Evolutionary conservation across 2,888 invertebrate species (phyloP), one percentile per base, ranked within the genome.

Genomic region (Tolmerus cingulatus): DNA sequence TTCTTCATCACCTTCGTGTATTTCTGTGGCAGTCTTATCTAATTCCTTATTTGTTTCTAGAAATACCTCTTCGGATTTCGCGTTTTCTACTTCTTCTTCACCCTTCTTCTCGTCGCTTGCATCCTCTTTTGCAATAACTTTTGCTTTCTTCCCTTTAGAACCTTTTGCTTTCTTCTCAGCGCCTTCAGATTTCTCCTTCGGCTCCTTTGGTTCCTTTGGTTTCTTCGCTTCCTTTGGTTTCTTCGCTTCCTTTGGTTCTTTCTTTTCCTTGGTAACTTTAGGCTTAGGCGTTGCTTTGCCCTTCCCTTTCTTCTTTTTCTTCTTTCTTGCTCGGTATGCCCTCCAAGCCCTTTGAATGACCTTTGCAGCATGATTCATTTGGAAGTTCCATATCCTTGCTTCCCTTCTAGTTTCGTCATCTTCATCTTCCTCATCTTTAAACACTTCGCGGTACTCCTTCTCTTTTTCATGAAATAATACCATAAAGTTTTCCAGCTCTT

Each of bases 271-370:
- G 9, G 23, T 23, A 4, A 0, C 12, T 66, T 66, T 66, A 8
- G 1, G 1, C 27, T 57, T 19, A 23, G 23, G 12, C 12, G 23
- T 85, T 0, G 51, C 74, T 19, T 1, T 34, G 5, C 34, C 34
- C 7, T 37, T 74, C 30, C 74, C 74, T 14, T 57, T 57, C 43
- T 30, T 74, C 40, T 74, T 74, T 5, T 34, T 34, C 74, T 37
- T 81, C n/a, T 55, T 81, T 1, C 14, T 81, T 40, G 30, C 55
- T 12, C 1, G 9, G 46, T 87, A 81, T 37, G 1, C 27, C 19
- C 90, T 90, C 91, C 92, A 92, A 87, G 89, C 90, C 14, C 87
- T 89, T 89, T 92, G 92, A 74, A 92, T 91, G 57, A 89, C 90
- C 5, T 88, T 88, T 4, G 92, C 92, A 0, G 93, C 91, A 19